A percentile compares a stretch with the other conserved stretches of the same genome.
phyloP scores from a whole-genome alignment of 2,888 invertebrate species.

The Elmis aenea region DNA sequence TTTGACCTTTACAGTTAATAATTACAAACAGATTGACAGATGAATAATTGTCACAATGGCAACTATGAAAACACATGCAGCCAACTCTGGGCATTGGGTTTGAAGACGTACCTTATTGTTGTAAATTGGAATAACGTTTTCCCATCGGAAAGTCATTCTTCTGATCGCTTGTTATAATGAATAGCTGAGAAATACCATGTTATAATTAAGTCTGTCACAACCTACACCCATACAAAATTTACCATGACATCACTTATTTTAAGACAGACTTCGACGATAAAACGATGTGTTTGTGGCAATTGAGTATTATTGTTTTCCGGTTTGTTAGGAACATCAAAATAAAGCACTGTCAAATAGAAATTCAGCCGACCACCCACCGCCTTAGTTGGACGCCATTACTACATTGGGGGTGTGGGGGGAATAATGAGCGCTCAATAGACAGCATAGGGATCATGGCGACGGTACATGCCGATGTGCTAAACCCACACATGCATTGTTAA shows the following conservation, averaged over 20 bases:
- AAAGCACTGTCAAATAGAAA: slow-evolving; percentile 40
- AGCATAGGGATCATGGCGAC: neutral
- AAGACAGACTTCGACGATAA: slow-evolving; percentile 9
- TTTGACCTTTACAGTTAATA: no score
- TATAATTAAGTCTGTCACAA: slow-evolving; percentile 33
- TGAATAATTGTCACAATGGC: slow-evolving; percentile 10
- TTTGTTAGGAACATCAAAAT: slow-evolving; percentile 33
- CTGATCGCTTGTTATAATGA: slow-evolving; percentile 28
- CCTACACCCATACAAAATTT: slow-evolving; percentile 32
- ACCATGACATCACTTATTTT: slow-evolving; percentile 20
- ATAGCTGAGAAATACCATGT: slow-evolving; percentile 34
- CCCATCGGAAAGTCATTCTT: slow-evolving; percentile 29
- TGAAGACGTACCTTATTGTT: slow-evolving; percentile 28
- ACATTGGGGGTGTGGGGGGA: slow-evolving; percentile 24
- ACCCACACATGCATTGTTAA: no score
- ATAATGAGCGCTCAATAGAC: slow-evolving; percentile 3
- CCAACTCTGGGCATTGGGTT: neutral
- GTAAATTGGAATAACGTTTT: slow-evolving; percentile 27
- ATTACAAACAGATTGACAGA: no score
- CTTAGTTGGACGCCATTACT: slow-evolving; percentile 45
- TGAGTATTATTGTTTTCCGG: slow-evolving; percentile 26
- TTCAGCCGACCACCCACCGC: slow-evolving; percentile 45
- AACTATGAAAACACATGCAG: slow-evolving; percentile 12
- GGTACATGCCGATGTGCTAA: no score
- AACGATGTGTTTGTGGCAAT: slow-evolving; percentile 17